phyloP scores from a whole-genome alignment of 2,888 invertebrate genomes.

The Amblyjoppa fuscipennis region DNA sequence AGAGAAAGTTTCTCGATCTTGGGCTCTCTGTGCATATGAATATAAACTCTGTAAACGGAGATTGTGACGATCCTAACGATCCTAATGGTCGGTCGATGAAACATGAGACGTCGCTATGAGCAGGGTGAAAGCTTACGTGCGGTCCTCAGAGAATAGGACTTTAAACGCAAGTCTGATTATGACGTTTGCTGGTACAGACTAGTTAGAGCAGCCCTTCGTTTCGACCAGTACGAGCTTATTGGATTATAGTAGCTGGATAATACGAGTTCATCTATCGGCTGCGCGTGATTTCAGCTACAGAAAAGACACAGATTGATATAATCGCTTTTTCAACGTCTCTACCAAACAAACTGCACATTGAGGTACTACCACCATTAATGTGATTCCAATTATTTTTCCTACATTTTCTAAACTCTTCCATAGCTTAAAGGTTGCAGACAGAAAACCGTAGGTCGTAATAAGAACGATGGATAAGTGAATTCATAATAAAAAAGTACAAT shows the following conservation, averaged over 20 bases:
- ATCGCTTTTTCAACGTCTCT: no score
- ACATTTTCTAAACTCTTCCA: no score
- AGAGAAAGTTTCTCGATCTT: neutral
- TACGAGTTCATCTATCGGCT: no score
- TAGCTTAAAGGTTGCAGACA: neutral
- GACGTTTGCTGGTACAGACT: conserved; percentile 11
- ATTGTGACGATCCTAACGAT: conserved; percentile 33
- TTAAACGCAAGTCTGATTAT: conserved; percentile 70
- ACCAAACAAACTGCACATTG: no score
- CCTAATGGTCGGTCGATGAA: conserved; percentile 48
- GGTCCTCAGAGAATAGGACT: conserved; percentile 76
- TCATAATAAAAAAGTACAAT: conserved; percentile 79
- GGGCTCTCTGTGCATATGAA: conserved; percentile 21
- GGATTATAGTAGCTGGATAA: neutral
- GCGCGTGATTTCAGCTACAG: no score
- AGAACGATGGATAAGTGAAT: conserved; percentile 72
- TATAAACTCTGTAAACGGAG: conserved; percentile 39
- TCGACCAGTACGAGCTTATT: conserved; percentile 25
- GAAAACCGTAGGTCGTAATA: neutral
- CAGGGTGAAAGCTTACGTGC: neutral
- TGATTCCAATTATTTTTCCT: no score
- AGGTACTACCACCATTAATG: no score
- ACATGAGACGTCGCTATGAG: neutral
- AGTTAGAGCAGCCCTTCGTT: neutral
- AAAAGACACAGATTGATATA: no score